Base-by-base conservation (phyloP, 2,888 invertebrate genomes). In the Parthenolecanium corni region DNA sequence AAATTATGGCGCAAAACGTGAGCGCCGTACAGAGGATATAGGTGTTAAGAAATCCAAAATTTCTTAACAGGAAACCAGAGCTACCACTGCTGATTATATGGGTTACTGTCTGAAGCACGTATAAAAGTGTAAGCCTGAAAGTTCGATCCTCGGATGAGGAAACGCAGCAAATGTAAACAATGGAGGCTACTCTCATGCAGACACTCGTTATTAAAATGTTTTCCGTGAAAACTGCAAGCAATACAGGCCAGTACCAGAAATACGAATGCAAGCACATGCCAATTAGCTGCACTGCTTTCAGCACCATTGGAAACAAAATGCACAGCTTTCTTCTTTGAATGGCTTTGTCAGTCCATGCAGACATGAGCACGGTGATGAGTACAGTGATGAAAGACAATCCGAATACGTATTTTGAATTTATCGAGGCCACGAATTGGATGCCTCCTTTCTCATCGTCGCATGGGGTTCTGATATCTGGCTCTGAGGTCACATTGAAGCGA, bases 131-230 rank as follows among this genome's bases (percentile, higher is more conserved):
- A 6, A 67, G 65, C 18, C 68, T 66, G 18, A 69, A 62, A 5
- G 69, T 68, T 49, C 69, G 58, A n/a, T 47, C 24, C n/a, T 65
- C 64, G 3, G 52, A 61, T 3, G 65, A 44, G n/a, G 66, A 65
- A 16, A 65, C 66, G 53, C 69, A 68, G n/a, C 66, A 67, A 54
- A 69, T 65, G 46, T 68, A 68, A 21, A 67, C 65, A 58, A 66
- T 65, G 1, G 66, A 63, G n/a, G 66, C 67, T 52, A 69, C 66
- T 54, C 67, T 62, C 46, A 68, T 31, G 0, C 69, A 69, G 0
- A 67, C 66, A 14, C 68, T 21, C 1, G 68, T 68, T 1, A 68
- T 67, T 2, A 66, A 58, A 1, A 67, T 18, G 0, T 65, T 66
- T 44, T 67, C 67, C 11, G 65, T 58, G 2, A 68, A 9, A 0